phyloP scores from a whole-genome alignment of 2,113 vertebrate genomes.

The Gymnogyps californianus region DNA sequence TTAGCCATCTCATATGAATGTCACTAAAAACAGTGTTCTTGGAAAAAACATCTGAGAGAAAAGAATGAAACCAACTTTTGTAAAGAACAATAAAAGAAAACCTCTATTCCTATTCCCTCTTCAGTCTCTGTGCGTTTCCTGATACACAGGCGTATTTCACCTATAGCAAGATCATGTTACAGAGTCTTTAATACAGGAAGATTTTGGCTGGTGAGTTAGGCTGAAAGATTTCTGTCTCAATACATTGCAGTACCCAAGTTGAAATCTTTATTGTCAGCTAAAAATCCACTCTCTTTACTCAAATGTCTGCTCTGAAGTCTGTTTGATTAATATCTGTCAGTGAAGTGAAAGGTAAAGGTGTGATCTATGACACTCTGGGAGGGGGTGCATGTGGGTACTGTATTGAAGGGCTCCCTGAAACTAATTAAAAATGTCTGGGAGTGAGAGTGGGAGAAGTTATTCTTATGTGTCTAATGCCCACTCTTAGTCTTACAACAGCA shows the following conservation, averaged over 20 bases:
- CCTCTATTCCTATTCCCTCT: conserved; percentile 6
- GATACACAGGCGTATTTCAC: neutral
- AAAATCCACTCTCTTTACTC: neutral
- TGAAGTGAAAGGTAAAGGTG: neutral
- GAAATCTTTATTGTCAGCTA: neutral
- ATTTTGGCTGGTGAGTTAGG: neutral
- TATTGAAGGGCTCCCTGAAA: neutral
- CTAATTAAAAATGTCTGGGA: neutral
- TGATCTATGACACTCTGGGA: neutral
- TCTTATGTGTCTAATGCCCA: neutral
- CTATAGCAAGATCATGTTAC: neutral
- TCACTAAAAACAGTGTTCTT: neutral
- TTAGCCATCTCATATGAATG: neutral
- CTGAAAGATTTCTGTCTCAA: neutral
- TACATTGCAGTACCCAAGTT: neutral
- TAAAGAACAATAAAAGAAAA: neutral
- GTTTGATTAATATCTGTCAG: neutral
- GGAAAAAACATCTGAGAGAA: neutral
- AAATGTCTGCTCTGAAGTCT: neutral
- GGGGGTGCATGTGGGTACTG: neutral
- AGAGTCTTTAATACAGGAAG: neutral
- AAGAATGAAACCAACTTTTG: neutral
- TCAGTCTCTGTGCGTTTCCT: neutral
- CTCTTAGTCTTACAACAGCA: neutral
- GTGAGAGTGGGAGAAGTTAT: neutral